Conservation (phyloP, 2,888 invertebrate species). For the Ceriagrion tenellum region DNA sequence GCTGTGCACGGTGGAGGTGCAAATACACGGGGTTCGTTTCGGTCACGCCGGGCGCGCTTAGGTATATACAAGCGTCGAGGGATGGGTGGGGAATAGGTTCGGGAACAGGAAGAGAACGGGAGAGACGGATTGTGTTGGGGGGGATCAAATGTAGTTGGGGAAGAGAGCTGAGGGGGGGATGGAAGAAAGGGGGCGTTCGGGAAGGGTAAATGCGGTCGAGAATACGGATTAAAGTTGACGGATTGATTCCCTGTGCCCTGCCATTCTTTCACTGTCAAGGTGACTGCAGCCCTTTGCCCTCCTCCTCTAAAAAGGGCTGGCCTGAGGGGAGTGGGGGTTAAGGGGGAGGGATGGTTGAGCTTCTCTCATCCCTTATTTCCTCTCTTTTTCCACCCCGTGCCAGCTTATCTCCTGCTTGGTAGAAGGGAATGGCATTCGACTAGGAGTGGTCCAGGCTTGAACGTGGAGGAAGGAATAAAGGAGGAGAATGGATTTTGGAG, state of each 20-base stretch:
- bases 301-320: not conserved
- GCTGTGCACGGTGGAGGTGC: too few species aligned
- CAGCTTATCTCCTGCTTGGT: not conserved
- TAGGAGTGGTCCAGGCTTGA: not conserved
- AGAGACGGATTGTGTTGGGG: not conserved
- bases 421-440: not conserved
- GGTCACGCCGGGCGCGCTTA: not conserved
- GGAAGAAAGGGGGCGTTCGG: not conserved
- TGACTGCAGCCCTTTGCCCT: slow-evolving; percentile 18
- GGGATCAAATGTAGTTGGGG: too few species aligned
- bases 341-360: not conserved
- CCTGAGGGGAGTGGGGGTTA: too few species aligned
- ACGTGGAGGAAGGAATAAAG: not conserved
- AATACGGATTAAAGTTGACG: slow-evolving; percentile 46
- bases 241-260: slow-evolving; percentile 35
- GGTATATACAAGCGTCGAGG: not conserved
- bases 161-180: not conserved
- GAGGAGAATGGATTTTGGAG: not conserved
- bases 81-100: not conserved
- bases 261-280: slow-evolving; percentile 51
- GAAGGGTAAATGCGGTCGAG: not conserved
- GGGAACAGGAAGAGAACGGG: not conserved
- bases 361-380: too few species aligned
- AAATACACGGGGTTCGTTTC: too few species aligned
- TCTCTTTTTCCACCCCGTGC: not conserved